Base-by-base conservation (phyloP, 2,888 invertebrate genomes). In the Augochlorella aurata region DNA sequence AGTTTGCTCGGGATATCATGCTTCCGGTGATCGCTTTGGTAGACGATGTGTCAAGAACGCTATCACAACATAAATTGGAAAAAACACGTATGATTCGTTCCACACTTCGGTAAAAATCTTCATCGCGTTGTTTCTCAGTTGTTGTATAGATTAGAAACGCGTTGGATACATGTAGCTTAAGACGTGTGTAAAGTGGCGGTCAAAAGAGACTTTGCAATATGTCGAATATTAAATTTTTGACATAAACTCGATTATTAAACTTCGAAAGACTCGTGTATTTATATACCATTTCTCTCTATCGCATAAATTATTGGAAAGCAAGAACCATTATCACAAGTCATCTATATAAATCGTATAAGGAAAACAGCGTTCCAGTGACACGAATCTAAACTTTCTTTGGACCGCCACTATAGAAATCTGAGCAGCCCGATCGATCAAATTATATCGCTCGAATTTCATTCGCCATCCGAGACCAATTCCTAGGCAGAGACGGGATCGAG, bases 401-500 rank as follows among this genome's bases (percentile, higher is more conserved):
- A 10, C n/a, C 38, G 10, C 10, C 63, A 12, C 63, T 18, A 29
- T 38, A 68, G 50, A 50, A 44, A 45, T 18, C 24, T 18, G 24
- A 18, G 52, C 50, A 29, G 38, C 50, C 18, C 38, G 18, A 38
- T 18, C n/a, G 67, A 67, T 24, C 12, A 47, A 16, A 61, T 67
- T 49, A 66, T 54, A 47, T 67, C 29, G 7, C 2, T 24, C 10
- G 67, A 49, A 38, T 52, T 69, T 68, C 12, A 14, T 52, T 79
- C 71, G 50, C 12, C 14, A 10, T 52, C 52, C 16, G 44, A 29
- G 44, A 49, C 49, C 49, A 24, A 16, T 29, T 29, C 18, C 49
- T 21, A 67, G 29, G 10, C 24, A 67, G 4, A 10, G 29, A 45
- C 49, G 49, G 8, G 67, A 67, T 67, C 29, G 10, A 49, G 18